Evolutionary conservation across 2,888 invertebrate genomes (phyloP), one percentile per base, ranked within the genome.

Genomic region (Hypomecis punctinalis): DNA sequence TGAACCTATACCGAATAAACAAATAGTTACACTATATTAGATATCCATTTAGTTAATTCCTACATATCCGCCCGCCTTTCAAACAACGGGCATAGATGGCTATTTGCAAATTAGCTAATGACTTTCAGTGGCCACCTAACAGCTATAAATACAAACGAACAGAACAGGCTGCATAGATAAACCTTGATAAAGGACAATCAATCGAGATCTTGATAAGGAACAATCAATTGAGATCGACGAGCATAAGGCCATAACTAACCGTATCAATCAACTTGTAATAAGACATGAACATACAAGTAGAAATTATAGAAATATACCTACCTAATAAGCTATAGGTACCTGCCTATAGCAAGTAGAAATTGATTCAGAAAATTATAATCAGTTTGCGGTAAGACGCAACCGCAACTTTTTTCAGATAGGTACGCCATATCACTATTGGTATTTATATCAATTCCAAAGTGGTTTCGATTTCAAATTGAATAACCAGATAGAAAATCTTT

Each of bases 91-190:
- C 23, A 11, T n/a, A 49, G 36, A 49, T 11, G 11, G 11, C 36
- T n/a, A 37, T n/a, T 49, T 37, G 36, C n/a, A 48, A 48, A 6
- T 49, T 37, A 37, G 11, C 37, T 49, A 49, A 49, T 37, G 49
- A 49, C 49, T 7, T 35, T n/a, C n/a, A 36, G 48, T 48, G 3
- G 2, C 1, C 23, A 23, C 23, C 6, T 35, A 35, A 8, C 13
- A 8, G 8, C 46, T 46, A 46, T 46, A 46, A 23, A 23, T 48
- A 10, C 9, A n/a, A 33, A 10, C 23, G 9, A 10, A 6, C 36
- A 48, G 9, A 10, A 6, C 36, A 48, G 35, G 35, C n/a, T 48
- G 35, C 36, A 48, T n/a, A 36, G n/a, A 35, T 48, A n/a, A 36
- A n/a, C 23, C 35, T 36, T n/a, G 48, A 35, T 36, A 10, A 35